A percentile compares a stretch with the other conserved stretches of the same genome.
These are phyloP conservation scores for Lepidothrix coronata DNA, from an alignment of 2,113 vertebrate species.

Conservation along the genomic window DNA sequence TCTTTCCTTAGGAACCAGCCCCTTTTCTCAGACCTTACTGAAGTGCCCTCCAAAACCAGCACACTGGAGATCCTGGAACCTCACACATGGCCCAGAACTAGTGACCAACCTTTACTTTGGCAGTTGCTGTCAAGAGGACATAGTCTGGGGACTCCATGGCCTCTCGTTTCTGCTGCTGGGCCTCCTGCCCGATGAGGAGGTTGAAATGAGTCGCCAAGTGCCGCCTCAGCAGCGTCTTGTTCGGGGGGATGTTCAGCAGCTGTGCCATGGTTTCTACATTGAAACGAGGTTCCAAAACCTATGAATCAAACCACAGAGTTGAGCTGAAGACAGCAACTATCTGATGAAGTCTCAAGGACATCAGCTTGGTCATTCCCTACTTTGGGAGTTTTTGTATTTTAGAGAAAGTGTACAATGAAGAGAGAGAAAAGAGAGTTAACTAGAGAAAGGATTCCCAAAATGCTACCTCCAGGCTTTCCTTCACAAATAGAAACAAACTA, in stretches of 20 bases:
- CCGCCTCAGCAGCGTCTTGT: conserved; percentile 92
- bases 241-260: conserved; percentile 94
- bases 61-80: background rate
- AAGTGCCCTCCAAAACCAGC: background rate
- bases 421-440: background rate
- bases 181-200: conserved; percentile 88
- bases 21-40: background rate
- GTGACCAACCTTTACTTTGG: conserved; percentile 90
- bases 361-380: background rate
- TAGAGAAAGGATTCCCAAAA: background rate
- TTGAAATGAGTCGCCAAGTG: conserved; percentile 95
- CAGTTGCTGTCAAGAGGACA: conserved; percentile 88
- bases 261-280: conserved; percentile 97
- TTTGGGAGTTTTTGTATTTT: background rate
- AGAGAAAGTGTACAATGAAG: background rate
- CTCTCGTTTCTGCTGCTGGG: conserved; percentile 92
- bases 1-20: background rate
- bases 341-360: background rate
- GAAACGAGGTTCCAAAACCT: conserved; percentile 96
- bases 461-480: background rate
- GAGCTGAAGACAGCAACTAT: background rate
- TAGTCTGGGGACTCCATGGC: conserved; percentile 92
- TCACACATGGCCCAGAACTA: background rate
- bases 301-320: background rate
- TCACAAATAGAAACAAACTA: background rate